A percentile compares a stretch with the other conserved stretches of the same genome.
phyloP scores from a whole-genome alignment of 2,113 vertebrate species.

The Noturus placidus region DNA sequence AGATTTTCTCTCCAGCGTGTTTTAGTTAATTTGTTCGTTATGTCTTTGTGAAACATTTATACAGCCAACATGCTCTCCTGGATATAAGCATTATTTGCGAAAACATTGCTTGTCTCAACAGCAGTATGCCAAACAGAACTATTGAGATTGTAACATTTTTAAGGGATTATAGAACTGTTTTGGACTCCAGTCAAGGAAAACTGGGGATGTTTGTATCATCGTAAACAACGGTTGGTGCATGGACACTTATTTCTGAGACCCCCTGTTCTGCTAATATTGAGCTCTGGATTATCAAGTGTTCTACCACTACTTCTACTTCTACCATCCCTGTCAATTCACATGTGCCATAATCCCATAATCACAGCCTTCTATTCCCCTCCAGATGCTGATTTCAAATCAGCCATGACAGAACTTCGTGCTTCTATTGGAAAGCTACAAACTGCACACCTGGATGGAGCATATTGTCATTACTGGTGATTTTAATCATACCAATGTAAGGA shows the following conservation, averaged over 20 bases:
- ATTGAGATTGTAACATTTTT: background rate
- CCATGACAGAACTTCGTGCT: background rate
- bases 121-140: background rate
- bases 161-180: background rate
- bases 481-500: background rate
- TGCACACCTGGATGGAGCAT: background rate
- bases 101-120: background rate
- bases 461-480: background rate
- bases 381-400: background rate
- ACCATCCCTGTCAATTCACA: background rate
- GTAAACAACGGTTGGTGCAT: background rate
- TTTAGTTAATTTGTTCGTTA: background rate
- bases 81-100: background rate
- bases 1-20: background rate
- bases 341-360: background rate
- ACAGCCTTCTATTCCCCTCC: background rate
- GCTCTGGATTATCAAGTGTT: background rate
- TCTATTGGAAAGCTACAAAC: background rate
- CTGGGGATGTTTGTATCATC: background rate
- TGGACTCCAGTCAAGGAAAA: background rate
- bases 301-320: background rate
- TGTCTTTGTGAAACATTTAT: background rate
- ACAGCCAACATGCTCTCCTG: background rate
- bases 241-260: background rate
- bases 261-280: background rate